A percentile compares a stretch with the other conserved stretches of the same genome.
phyloP scores from a whole-genome alignment of 2,113 vertebrate genomes.

The Phalacrocorax aristotelis region DNA sequence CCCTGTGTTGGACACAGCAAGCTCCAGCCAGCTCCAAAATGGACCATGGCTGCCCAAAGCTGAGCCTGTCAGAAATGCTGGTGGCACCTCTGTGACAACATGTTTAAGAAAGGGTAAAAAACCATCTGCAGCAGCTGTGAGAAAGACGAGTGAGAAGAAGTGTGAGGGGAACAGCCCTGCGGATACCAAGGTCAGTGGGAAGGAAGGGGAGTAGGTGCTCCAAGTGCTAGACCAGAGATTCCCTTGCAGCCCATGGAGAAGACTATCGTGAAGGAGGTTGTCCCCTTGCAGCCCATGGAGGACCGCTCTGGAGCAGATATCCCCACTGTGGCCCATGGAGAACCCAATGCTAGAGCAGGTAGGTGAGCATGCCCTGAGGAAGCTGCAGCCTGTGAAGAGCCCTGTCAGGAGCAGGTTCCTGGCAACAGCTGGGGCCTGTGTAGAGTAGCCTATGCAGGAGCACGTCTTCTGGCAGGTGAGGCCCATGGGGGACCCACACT shows the following conservation, averaged over 20 bases:
- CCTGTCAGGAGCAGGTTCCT: neutral
- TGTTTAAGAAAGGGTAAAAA: neutral
- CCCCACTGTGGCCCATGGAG: neutral
- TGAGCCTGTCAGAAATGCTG: neutral
- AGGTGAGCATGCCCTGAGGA: neutral
- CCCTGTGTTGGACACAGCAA: rapidly evolving
- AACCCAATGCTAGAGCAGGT: neutral
- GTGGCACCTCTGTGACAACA: neutral
- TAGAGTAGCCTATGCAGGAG: neutral
- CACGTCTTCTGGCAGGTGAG: neutral
- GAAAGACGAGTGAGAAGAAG: neutral
- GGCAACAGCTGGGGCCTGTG: neutral
- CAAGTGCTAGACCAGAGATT: neutral
- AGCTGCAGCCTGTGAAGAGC: neutral
- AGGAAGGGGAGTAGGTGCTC: neutral
- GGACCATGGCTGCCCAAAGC: neutral
- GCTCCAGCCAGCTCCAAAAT: neutral
- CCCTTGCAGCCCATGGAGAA: neutral
- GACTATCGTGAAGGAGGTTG: neutral
- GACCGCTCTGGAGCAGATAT: neutral
- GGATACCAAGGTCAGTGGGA: neutral
- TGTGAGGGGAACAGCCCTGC: neutral
- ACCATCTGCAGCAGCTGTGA: neutral
- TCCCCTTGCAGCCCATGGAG: neutral
- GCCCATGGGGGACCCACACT: neutral